Evolutionary conservation across 2,888 invertebrate genomes (phyloP), one percentile per base, ranked within the genome.

Genomic region (Lepidochitona cinerea): DNA sequence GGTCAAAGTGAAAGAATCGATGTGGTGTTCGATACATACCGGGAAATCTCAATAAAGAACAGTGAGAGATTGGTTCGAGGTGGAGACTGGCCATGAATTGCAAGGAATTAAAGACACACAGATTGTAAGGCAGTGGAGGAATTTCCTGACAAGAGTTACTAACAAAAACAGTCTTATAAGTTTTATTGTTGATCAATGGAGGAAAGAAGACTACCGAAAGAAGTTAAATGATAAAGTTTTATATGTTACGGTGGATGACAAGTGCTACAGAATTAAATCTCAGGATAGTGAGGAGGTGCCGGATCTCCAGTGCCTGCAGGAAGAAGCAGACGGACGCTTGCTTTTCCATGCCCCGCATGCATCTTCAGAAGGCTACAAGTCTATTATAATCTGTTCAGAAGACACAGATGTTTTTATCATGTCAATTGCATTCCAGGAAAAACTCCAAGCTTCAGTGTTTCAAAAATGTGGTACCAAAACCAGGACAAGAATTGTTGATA

Each of bases 401-500:
- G 79, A 79, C 37, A 77, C 74, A 49, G 79, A 79, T 75, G 73
- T 79, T 33, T 75, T 79, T 18, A 59, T 79, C 12, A 26, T 77
- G 33, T 68, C 70, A 59, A 37, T 79, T 64, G 73, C 59, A 32
- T 75, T 73, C 29, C 37, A 69, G 33, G 29, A 53, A 4, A 33
- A 71, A 4, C 75, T 80, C 33, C 23, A 7, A 12, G 7, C 12
- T 37, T 29, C 4, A 7, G 7, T 65, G 6, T 65, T 32, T 32
- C 65, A 32, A 33, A 65, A 32, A 32, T 7, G 7, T 65, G 65
- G 65, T 5, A 65, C 65, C 6, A 7, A 65, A 23, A 32, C 7
- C 32, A 26, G 65, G 14, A 7, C 9, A 23, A 59, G 23, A 59
- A 14, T 14, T 23, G 23, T 59, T 14, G 59, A 59, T 26, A 23